Conservation (phyloP, 30 jellyfish, hydroid and myxozoan genomes). For the Pseudorhiza aurosa region DNA sequence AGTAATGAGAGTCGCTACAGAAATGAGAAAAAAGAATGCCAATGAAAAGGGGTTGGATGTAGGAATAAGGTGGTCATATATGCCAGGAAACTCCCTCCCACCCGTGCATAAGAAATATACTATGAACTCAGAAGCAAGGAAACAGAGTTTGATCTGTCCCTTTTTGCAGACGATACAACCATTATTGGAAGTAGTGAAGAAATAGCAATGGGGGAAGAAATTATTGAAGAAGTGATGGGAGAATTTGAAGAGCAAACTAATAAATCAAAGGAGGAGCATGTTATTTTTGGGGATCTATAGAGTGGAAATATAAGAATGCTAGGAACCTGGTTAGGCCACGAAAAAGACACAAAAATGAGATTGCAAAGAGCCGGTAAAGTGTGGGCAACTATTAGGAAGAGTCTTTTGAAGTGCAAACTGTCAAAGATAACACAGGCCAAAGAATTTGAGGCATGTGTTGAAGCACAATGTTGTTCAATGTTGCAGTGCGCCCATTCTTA, state of each 20-base stretch:
- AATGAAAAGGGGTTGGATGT: background rate
- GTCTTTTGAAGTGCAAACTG: background rate
- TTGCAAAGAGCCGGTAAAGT: background rate
- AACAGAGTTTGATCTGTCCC: background rate
- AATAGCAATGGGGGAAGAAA: background rate
- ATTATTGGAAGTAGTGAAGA: background rate
- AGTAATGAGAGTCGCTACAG: constrained; percentile 8
- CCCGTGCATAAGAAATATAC: background rate
- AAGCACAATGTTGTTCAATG: background rate
- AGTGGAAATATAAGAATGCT: background rate
- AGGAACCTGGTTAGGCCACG: background rate
- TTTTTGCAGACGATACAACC: background rate
- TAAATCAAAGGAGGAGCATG: background rate
- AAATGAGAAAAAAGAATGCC: background rate
- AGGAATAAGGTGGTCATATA: background rate
- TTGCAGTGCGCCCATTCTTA: background rate
- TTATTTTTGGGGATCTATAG: background rate
- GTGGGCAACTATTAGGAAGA: background rate
- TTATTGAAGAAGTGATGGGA: background rate
- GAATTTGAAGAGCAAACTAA: background rate
- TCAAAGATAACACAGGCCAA: background rate
- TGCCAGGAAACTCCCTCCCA: constrained; percentile 2
- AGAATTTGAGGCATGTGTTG: background rate
- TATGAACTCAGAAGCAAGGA: background rate
- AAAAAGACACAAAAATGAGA: background rate